phyloP scores from a whole-genome alignment of 2,797 vertebrate genomes.

The Eulemur coronatus region DNA sequence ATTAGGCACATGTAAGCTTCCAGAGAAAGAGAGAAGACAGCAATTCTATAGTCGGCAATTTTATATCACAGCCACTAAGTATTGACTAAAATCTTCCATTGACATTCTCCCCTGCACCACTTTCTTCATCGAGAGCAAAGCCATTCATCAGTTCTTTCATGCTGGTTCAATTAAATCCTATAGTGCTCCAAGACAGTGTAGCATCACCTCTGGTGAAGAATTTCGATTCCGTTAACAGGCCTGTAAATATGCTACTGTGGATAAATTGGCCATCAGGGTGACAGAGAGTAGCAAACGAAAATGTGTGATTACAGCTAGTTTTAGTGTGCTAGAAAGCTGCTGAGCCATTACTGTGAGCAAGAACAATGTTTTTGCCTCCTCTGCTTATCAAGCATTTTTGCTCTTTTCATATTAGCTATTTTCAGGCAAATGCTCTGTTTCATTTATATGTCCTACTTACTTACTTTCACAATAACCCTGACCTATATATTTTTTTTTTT shows the following conservation, averaged over 20 bases:
- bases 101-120: slow-evolving; percentile 72
- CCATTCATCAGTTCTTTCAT: slow-evolving; percentile 84
- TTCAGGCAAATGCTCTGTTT: slow-evolving; percentile 69
- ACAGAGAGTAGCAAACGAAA: slow-evolving; percentile 73
- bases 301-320: slow-evolving; percentile 83
- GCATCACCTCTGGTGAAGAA: slow-evolving; percentile 73
- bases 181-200: slow-evolving; percentile 73
- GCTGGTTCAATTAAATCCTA: slow-evolving; percentile 85
- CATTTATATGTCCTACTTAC: slow-evolving; percentile 61
- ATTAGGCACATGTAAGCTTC: slow-evolving; percentile 35
- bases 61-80: slow-evolving; percentile 56
- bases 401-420: slow-evolving; percentile 60
- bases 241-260: slow-evolving; percentile 81
- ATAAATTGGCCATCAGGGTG: slow-evolving; percentile 84
- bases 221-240: slow-evolving; percentile 79
- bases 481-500: slow-evolving; percentile 46
- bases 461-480: slow-evolving; percentile 66
- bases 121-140: slow-evolving; percentile 39
- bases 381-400: slow-evolving; percentile 66
- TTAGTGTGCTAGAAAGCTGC: slow-evolving; percentile 73
- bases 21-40: background rate
- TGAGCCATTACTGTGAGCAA: slow-evolving; percentile 66
- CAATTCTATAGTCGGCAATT: background rate
- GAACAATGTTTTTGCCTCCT: slow-evolving; percentile 58
- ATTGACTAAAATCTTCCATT: slow-evolving; percentile 61